Evolutionary conservation across 92 coral and sea anemone genomes (phyloP).

Genomic region (Meandrina meandrites): DNA sequence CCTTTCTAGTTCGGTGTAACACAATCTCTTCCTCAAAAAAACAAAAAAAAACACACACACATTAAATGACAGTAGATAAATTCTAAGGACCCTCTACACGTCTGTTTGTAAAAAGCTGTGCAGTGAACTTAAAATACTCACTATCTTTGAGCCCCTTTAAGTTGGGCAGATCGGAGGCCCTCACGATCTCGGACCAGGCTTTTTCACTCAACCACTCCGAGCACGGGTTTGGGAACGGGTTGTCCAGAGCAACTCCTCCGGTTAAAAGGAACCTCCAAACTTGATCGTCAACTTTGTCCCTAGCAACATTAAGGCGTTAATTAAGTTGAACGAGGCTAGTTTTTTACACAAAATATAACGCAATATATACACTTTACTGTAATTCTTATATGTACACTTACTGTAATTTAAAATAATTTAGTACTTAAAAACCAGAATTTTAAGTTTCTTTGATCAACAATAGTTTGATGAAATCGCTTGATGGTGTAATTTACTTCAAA

Average conservation of each 20-base stretch:
- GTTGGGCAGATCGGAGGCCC: conserved; percentile 95
- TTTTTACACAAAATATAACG: no score
- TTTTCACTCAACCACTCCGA: conserved; percentile 97
- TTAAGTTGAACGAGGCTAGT: neutral
- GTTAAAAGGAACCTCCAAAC: conserved; percentile 98
- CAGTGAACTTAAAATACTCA: conserved; percentile 34
- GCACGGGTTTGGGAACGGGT: conserved; percentile 98
- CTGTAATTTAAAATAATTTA: no score
- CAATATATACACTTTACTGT: no score
- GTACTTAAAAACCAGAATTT: no score
- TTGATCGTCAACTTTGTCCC: conserved; percentile 87
- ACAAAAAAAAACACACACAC: no score
- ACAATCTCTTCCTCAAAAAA: neutral
- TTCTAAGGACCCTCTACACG: neutral
- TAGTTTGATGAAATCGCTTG: no score
- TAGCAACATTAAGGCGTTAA: conserved; percentile 3
- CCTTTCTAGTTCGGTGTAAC: neutral
- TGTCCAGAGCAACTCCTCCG: conserved; percentile 97
- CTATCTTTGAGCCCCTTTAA: conserved; percentile 89
- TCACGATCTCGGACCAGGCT: conserved; percentile 96
- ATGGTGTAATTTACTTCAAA: neutral
- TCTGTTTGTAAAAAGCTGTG: no score
- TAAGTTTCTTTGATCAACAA: no score
- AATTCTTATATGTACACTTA: no score
- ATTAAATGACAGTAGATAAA: neutral